Conservation (phyloP, 2,888 invertebrate species). For the Drosophila emarginata region DNA sequence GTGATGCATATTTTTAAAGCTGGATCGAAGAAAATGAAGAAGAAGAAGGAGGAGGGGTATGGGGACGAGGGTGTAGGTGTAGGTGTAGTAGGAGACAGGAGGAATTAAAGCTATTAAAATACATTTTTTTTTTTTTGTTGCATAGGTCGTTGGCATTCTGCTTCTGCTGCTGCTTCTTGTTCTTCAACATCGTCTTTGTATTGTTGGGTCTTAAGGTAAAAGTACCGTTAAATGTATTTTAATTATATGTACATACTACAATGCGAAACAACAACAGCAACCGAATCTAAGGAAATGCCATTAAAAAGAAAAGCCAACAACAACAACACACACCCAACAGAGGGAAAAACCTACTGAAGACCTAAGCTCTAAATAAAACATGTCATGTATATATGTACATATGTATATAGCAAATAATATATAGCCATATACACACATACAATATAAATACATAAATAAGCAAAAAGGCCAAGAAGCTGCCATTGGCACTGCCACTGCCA, state of each 20-base stretch:
- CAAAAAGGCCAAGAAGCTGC: conserved; percentile 3
- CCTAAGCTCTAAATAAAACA: conserved; percentile 46
- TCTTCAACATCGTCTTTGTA: conserved; percentile 3
- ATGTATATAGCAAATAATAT: not conserved
- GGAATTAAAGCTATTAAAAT: conserved; percentile 38
- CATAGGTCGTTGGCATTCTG: conserved; percentile 59
- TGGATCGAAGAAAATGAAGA: not conserved
- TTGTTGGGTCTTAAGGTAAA: conserved; percentile 33
- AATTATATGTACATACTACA: conserved; percentile 48
- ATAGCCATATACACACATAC: not conserved
- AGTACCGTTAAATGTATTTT: conserved; percentile 64
- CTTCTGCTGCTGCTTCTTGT: conserved; percentile 15
- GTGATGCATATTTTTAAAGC: conserved; percentile 30
- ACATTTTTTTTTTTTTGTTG: conserved; percentile 14
- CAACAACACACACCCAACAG: too few relatives aligned
- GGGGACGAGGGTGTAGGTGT: too few relatives aligned
- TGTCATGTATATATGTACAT: not conserved
- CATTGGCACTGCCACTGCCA: not conserved
- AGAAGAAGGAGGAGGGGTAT: too few relatives aligned
- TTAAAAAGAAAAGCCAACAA: conserved; percentile 3
- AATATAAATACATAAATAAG: not conserved
- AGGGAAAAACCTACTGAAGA: conserved; percentile 30
- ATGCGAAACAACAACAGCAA: conserved; percentile 35
- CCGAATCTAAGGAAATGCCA: not conserved
- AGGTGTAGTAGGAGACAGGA: too few relatives aligned